Conservation (phyloP, 2,888 invertebrate species). For the Chymomyza amoena region DNA sequence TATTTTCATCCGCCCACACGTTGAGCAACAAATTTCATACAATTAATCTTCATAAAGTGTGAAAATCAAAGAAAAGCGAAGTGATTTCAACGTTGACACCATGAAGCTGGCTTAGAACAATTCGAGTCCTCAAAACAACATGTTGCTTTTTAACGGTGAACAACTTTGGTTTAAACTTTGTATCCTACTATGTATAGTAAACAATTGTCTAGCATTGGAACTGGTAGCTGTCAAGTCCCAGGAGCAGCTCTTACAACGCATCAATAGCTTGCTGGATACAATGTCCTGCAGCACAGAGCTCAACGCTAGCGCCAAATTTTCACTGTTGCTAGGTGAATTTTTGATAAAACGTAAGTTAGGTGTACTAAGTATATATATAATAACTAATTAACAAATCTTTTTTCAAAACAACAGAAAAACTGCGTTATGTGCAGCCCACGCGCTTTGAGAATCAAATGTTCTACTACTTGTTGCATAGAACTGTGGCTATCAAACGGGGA, state of each 20-base stretch:
- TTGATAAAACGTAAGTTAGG: slow-evolving; percentile 71
- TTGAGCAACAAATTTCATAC: slow-evolving; percentile 55
- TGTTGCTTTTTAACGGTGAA: slow-evolving; percentile 53
- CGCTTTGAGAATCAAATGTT: slow-evolving; percentile 67
- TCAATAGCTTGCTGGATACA: slow-evolving; percentile 52
- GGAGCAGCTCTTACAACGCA: slow-evolving; percentile 49
- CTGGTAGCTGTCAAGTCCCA: slow-evolving; percentile 16
- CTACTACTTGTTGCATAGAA: slow-evolving; percentile 58
- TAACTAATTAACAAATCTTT: neutral
- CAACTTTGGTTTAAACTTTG: slow-evolving; percentile 43
- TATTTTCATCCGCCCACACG: slow-evolving; percentile 42
- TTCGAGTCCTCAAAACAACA: slow-evolving; percentile 42
- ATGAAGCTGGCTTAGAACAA: slow-evolving; percentile 41
- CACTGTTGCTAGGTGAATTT: slow-evolving; percentile 64
- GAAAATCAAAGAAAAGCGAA: slow-evolving; percentile 61
- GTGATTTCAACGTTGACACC: slow-evolving; percentile 52
- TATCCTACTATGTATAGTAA: slow-evolving; percentile 34
- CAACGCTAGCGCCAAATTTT: slow-evolving; percentile 63
- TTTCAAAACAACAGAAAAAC: slow-evolving; percentile 52
- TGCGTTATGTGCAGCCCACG: slow-evolving; percentile 66
- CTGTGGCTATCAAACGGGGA: slow-evolving; percentile 38
- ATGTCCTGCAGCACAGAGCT: slow-evolving; percentile 50
- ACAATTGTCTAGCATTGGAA: slow-evolving; percentile 11
- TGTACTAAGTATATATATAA: neutral
- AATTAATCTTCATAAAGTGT: slow-evolving; percentile 70